Conservation (phyloP, 1,140 invertebrate species). For the Drosophila sp. region DNA sequence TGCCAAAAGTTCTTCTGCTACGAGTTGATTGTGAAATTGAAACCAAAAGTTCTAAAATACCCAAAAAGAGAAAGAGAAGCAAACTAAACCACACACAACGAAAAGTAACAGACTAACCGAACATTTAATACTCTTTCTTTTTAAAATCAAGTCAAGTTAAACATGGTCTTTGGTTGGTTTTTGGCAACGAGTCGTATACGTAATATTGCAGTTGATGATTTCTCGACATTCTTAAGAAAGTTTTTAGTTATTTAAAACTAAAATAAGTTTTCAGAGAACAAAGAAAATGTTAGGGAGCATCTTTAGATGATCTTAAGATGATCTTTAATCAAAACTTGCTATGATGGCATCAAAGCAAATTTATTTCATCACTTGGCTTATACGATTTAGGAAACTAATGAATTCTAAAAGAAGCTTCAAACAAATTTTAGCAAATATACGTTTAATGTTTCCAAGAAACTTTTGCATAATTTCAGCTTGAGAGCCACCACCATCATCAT, state of each 20-base stretch:
- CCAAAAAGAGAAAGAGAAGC: neutral
- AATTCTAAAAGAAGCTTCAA: neutral
- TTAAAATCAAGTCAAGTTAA: too few relatives aligned
- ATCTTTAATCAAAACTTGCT: too few relatives aligned
- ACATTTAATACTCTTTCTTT: neutral
- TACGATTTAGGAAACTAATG: neutral
- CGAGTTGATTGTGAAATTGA: neutral
- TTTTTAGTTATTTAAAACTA: too few relatives aligned
- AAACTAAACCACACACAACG: neutral
- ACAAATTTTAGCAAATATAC: neutral
- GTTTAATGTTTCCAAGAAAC: neutral
- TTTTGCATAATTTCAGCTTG: slow-evolving; percentile 2
- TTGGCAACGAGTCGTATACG: too few relatives aligned
- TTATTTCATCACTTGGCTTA: neutral
- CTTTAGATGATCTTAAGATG: too few relatives aligned
- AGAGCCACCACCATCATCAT: neutral
- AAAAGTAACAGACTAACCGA: neutral
- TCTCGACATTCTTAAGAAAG: too few relatives aligned
- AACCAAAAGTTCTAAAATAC: slow-evolving; percentile 8
- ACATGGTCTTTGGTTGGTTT: too few relatives aligned
- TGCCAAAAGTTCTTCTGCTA: neutral
- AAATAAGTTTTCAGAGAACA: too few relatives aligned
- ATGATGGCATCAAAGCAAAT: neutral
- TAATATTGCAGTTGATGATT: too few relatives aligned
- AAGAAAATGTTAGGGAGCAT: too few relatives aligned